Conservation (phyloP, 2,113 vertebrate species). For the Pachyramphus minor region DNA sequence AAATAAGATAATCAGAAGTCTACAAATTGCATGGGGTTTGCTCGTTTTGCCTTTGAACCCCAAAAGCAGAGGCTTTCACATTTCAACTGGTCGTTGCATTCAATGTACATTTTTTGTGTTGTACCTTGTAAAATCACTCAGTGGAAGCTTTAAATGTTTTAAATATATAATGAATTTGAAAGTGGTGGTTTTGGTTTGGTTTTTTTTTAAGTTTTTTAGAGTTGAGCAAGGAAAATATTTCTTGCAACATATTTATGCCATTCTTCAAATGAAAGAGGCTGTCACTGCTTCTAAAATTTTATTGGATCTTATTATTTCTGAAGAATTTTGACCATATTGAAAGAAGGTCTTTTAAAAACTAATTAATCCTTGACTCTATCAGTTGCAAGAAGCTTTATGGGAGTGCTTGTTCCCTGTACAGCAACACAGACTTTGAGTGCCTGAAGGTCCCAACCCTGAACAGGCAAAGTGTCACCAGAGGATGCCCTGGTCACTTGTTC, state of each 20-base stretch:
- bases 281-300: background rate
- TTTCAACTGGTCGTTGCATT: background rate
- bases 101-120: background rate
- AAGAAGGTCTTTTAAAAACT: background rate
- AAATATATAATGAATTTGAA: background rate
- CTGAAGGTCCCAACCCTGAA: background rate
- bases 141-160: background rate
- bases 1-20: background rate
- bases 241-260: background rate
- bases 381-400: background rate
- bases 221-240: background rate
- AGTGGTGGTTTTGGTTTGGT: background rate
- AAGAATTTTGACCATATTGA: background rate
- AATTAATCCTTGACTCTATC: background rate
- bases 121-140: background rate
- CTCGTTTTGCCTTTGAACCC: background rate
- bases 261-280: background rate
- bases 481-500: background rate
- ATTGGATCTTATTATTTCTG: background rate
- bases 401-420: background rate
- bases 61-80: background rate
- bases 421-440: rapidly evolving
- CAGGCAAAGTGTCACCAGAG: background rate
- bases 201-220: background rate
- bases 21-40: background rate